These are phyloP conservation scores for Linnaemya vulpina DNA, from an alignment of 2,888 invertebrate species.

Conservation along the genomic window DNA sequence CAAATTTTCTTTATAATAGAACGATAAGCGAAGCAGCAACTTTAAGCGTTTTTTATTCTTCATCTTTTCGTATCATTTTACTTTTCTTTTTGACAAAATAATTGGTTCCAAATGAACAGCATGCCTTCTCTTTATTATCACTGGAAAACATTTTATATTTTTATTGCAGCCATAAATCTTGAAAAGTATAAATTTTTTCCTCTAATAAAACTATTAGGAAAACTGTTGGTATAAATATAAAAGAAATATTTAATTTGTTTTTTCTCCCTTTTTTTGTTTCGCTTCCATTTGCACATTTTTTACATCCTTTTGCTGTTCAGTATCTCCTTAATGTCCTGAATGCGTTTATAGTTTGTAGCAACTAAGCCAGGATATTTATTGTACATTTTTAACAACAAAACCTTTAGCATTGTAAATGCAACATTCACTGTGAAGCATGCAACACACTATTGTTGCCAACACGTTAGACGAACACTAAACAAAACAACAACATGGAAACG, in stretches of 20 bases:
- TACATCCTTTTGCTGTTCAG: slow-evolving; percentile 23
- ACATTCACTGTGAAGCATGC: slow-evolving; percentile 45
- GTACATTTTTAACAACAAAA: slow-evolving; percentile 35
- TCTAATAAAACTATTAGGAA: slow-evolving; percentile 20
- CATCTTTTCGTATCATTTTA: too few species aligned
- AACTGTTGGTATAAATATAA: slow-evolving; percentile 11
- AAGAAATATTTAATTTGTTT: background rate
- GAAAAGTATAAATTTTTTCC: background rate
- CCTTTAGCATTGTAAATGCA: slow-evolving; percentile 44
- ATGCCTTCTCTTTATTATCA: background rate
- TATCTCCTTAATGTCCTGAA: slow-evolving; percentile 61
- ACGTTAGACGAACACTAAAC: slow-evolving; percentile 32
- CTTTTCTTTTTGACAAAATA: background rate
- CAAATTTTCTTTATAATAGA: too few species aligned
- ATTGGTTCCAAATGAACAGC: background rate
- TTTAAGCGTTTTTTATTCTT: too few species aligned
- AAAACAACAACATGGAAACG: background rate
- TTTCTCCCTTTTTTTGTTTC: background rate
- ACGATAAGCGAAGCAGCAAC: too few species aligned
- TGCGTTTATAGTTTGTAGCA: slow-evolving; percentile 47
- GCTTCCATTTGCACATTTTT: slow-evolving; percentile 28
- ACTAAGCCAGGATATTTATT: slow-evolving; percentile 64
- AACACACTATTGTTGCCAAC: slow-evolving; percentile 38
- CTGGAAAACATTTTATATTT: background rate
- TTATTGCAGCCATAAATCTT: background rate